Evolutionary conservation across 1,140 invertebrate species (phyloP).

Genomic region (Cataglyphis hispanica): DNA sequence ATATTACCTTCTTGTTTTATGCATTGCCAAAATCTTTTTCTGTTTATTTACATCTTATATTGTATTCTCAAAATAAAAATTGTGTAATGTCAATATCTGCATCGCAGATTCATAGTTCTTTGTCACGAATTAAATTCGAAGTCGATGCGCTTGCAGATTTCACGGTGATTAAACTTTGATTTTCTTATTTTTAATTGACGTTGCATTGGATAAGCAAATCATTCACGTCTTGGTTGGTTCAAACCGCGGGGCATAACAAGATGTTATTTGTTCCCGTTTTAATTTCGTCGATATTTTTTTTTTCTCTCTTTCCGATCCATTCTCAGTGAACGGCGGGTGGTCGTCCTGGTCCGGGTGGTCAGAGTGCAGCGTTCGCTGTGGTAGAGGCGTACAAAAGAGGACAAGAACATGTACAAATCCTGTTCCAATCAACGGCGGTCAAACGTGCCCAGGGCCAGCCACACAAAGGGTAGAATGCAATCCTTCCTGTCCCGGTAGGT

Average conservation of each 20-base stretch:
- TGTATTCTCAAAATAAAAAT: neutral
- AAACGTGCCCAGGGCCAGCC: slow-evolving; percentile 92
- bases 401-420: slow-evolving; percentile 95
- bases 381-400: slow-evolving; percentile 92
- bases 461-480: slow-evolving; percentile 94
- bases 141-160: slow-evolving; percentile 42
- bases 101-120: slow-evolving; percentile 1
- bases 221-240: neutral
- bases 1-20: neutral
- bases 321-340: slow-evolving; percentile 93
- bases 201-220: slow-evolving; percentile 24
- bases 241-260: slow-evolving; percentile 54
- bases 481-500: slow-evolving; percentile 93
- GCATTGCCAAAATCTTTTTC: neutral
- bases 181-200: slow-evolving; percentile 50
- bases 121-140: slow-evolving; percentile 26
- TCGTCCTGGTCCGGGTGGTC: slow-evolving; percentile 95
- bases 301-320: slow-evolving; percentile 48
- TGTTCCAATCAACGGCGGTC: slow-evolving; percentile 94
- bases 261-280: slow-evolving; percentile 62
- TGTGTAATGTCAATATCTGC: neutral
- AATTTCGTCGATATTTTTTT: slow-evolving; percentile 34
- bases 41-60: neutral
- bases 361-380: slow-evolving; percentile 91
- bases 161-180: slow-evolving; percentile 23